Percentiles rank a stretch among this genome's conserved stretches.
Evolutionary conservation across 2,888 invertebrate species (phyloP).

Genomic region (Tiliacea aurago): DNA sequence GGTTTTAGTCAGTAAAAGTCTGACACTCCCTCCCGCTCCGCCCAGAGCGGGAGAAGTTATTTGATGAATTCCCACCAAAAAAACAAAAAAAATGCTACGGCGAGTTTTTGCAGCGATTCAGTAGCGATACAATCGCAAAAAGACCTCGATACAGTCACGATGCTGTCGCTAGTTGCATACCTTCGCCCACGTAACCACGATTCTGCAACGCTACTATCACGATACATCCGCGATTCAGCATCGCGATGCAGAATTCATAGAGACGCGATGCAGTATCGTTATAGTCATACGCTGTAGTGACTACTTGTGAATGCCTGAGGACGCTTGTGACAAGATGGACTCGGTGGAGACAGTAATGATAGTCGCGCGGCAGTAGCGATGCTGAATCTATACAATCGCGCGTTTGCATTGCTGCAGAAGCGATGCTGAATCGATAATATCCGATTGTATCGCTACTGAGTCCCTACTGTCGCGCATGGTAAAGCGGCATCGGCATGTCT

Average conservation of each 20-base stretch:
- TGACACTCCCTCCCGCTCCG: too few relatives aligned
- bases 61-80: too few relatives aligned
- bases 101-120: neutral
- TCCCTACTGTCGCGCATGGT: neutral
- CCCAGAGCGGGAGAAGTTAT: too few relatives aligned
- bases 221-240: neutral
- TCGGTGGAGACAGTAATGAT: neutral
- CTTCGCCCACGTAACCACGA: neutral
- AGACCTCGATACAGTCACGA: neutral
- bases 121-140: neutral
- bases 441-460: neutral
- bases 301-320: neutral
- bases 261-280: too few relatives aligned
- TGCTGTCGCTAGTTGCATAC: neutral
- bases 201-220: neutral
- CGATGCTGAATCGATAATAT: neutral
- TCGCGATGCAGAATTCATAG: neutral
- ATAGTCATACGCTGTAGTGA: neutral
- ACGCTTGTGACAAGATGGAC: neutral
- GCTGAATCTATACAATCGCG: neutral
- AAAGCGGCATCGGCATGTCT: neutral
- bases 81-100: too few relatives aligned
- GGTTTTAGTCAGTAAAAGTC: too few relatives aligned
- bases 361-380: neutral
- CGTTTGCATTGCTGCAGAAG: neutral